Conservation (phyloP, 2,888 invertebrate species). For the Germaria angustata region DNA sequence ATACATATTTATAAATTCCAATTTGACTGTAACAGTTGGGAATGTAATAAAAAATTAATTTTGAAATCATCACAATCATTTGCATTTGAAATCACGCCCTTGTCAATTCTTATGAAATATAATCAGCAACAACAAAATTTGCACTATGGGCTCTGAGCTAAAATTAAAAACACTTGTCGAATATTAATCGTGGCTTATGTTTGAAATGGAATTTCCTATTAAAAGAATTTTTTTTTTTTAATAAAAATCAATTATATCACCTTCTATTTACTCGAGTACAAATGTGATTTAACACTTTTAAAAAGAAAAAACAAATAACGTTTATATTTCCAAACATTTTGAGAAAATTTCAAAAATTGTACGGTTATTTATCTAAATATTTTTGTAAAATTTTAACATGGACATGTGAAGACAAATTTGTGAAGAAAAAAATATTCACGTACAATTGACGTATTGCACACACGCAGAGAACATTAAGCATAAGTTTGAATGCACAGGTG, state of each 20-base stretch:
- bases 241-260: background rate
- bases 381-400: conserved; percentile 19
- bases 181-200: background rate
- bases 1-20: too few species aligned
- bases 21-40: too few species aligned
- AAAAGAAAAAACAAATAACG: background rate
- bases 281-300: background rate
- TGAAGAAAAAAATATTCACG: background rate
- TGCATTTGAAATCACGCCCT: background rate
- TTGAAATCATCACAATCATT: too few species aligned
- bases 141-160: background rate
- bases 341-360: background rate
- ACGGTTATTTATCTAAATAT: background rate
- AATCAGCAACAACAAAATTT: background rate
- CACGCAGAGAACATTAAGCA: background rate
- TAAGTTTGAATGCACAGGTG: background rate
- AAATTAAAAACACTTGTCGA: background rate
- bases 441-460: background rate
- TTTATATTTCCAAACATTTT: conserved; percentile 9
- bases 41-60: too few species aligned
- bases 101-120: background rate
- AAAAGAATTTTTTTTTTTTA: background rate
- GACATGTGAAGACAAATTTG: background rate
- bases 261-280: background rate
- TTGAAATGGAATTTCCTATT: background rate